These are phyloP conservation scores for Daphoenositta chrysoptera DNA, from an alignment of 2,113 vertebrate species.

Conservation along the genomic window DNA sequence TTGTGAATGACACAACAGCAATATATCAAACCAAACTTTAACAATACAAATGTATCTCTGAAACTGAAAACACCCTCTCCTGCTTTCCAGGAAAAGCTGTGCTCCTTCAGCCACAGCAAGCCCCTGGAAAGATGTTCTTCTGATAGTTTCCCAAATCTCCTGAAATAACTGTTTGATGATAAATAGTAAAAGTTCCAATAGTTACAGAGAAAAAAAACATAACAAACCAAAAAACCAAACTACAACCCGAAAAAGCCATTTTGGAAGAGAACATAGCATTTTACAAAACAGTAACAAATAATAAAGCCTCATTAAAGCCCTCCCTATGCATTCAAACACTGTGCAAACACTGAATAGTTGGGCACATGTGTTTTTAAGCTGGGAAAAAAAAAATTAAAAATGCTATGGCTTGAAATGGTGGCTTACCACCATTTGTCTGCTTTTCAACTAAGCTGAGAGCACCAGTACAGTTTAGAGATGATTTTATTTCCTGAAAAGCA, in stretches of 20 bases:
- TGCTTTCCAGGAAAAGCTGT: neutral
- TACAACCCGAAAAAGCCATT: neutral
- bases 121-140: neutral
- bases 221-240: neutral
- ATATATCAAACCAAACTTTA: neutral
- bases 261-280: neutral
- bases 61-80: neutral
- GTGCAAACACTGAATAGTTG: neutral
- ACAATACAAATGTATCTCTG: neutral
- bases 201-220: neutral
- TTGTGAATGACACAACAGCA: neutral
- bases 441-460: neutral
- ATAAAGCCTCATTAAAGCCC: neutral
- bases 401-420: neutral
- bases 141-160: neutral
- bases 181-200: neutral
- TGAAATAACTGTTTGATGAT: neutral
- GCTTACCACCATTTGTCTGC: neutral
- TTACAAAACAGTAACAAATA: neutral
- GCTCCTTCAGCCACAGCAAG: neutral
- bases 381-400: neutral
- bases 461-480: neutral
- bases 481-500: neutral
- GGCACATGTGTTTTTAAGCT: accelerated
- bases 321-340: neutral